Conservation (phyloP, 2,888 invertebrate species). For the Therioaphis trifolii region DNA sequence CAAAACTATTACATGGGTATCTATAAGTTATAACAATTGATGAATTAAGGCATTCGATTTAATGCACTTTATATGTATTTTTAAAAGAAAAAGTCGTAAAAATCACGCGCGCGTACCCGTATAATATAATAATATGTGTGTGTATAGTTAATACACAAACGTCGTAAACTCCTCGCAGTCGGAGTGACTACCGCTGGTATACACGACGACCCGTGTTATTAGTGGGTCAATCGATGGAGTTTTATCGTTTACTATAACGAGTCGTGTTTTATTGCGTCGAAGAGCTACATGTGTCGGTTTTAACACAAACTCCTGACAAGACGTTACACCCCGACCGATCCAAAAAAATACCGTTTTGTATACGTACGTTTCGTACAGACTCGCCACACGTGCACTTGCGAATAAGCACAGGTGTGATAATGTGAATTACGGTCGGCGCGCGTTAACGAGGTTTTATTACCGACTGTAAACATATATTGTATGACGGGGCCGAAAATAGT, state of each 20-base stretch:
- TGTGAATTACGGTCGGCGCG: too few species aligned
- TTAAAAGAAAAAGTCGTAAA: neutral
- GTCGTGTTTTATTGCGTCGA: neutral
- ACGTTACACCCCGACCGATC: neutral
- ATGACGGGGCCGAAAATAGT: too few species aligned
- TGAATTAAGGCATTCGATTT: neutral
- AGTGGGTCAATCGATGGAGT: neutral
- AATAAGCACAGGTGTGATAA: too few species aligned
- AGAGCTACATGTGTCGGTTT: neutral
- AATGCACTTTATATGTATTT: neutral
- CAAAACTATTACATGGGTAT: too few species aligned
- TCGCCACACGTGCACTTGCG: too few species aligned
- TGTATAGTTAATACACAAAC: too few species aligned
- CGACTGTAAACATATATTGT: neutral
- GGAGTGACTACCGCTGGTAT: too few species aligned
- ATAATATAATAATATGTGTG: too few species aligned
- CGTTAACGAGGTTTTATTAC: neutral
- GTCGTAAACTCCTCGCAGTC: too few species aligned
- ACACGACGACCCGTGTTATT: too few species aligned
- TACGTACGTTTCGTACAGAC: too few species aligned
- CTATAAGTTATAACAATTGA: neutral
- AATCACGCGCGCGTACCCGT: neutral
- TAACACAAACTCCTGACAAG: neutral
- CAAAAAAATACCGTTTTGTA: neutral
- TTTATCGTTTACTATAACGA: constrained; percentile 11